Evolutionary conservation across 1,140 invertebrate species (phyloP).

Genomic region (Trichogramma pretiosum): DNA sequence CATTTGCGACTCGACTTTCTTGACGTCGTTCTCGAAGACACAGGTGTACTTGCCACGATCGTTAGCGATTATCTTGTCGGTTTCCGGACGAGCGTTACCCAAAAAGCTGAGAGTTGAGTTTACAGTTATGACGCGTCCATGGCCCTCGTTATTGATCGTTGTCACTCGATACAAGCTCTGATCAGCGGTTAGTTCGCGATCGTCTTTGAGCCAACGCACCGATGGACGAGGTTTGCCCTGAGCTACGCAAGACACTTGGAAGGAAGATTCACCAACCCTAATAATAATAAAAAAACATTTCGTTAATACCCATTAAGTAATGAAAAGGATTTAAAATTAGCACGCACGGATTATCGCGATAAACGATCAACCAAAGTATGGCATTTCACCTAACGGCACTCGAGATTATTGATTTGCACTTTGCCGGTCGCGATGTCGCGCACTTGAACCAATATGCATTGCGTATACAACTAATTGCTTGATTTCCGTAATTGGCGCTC

Average conservation of each 20-base stretch:
- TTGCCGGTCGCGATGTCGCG: too few relatives aligned
- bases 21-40: slow-evolving; percentile 82
- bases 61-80: slow-evolving; percentile 67
- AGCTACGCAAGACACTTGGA: slow-evolving; percentile 72
- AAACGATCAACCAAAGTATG: too few relatives aligned
- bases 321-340: too few relatives aligned
- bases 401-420: too few relatives aligned
- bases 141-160: slow-evolving; percentile 64
- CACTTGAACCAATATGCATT: too few relatives aligned
- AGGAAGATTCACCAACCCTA: slow-evolving; percentile 71
- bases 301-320: too few relatives aligned
- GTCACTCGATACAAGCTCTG: slow-evolving; percentile 70
- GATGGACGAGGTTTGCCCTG: slow-evolving; percentile 77
- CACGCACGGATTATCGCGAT: too few relatives aligned
- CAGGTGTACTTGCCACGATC: slow-evolving; percentile 83
- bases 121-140: slow-evolving; percentile 69
- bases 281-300: slow-evolving; percentile 25
- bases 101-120: slow-evolving; percentile 73
- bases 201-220: slow-evolving; percentile 81
- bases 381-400: too few relatives aligned
- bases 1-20: slow-evolving; percentile 76
- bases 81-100: slow-evolving; percentile 63
- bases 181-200: slow-evolving; percentile 64
- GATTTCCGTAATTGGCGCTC: too few relatives aligned
- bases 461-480: too few relatives aligned